These are phyloP conservation scores for Pterobdella sp. DNA, from an alignment of 2,888 invertebrate genomes.

Conservation along the genomic window DNA sequence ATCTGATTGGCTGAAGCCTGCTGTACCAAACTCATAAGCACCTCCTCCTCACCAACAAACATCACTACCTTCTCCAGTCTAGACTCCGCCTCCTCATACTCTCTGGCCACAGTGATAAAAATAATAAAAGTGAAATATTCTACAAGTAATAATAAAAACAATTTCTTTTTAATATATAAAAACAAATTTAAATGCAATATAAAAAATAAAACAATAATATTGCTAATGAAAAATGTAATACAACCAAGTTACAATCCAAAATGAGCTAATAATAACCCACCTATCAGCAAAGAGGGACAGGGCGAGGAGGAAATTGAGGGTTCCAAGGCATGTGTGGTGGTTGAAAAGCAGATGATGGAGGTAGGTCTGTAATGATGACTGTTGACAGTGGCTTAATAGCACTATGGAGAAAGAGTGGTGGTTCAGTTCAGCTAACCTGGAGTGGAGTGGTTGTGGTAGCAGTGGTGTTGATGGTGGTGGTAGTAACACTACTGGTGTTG, in stretches of 20 bases:
- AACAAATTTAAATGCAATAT: too few species aligned
- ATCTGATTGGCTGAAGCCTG: not conserved
- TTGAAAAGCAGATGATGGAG: not conserved
- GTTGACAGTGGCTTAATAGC: conserved; percentile 3
- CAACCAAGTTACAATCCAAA: too few species aligned
- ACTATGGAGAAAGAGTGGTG: not conserved
- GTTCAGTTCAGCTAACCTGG: not conserved
- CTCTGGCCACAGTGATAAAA: too few species aligned
- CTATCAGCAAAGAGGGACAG: not conserved
- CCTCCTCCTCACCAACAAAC: not conserved
- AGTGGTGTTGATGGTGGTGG: not conserved
- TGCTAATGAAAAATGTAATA: too few species aligned
- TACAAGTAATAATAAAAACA: too few species aligned
- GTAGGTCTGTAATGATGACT: not conserved
- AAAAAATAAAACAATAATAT: too few species aligned
- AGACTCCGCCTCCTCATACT: not conserved
- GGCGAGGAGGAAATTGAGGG: not conserved
- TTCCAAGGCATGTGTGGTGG: not conserved
- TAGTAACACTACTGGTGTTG: not conserved
- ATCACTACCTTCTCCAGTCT: not conserved
- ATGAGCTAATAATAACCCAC: too few species aligned
- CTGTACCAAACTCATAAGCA: not conserved
- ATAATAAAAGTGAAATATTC: too few species aligned
- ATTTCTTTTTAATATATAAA: too few species aligned
- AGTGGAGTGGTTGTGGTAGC: not conserved